Evolutionary conservation across 2,797 vertebrate species (phyloP).

Genomic region (Artibeus lituratus): DNA sequence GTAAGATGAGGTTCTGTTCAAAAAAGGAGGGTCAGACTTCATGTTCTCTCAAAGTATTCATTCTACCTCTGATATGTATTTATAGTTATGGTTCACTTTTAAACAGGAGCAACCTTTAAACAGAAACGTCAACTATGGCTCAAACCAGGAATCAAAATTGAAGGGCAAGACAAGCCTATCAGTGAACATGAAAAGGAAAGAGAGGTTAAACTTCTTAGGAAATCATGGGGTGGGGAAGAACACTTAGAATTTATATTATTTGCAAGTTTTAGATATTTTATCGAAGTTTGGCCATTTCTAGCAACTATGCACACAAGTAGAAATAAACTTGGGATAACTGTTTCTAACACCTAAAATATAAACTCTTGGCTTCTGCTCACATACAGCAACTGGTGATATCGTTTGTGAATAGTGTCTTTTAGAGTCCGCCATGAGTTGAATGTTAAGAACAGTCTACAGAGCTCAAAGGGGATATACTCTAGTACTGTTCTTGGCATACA

Average conservation of each 20-base stretch:
- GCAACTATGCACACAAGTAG: not conserved
- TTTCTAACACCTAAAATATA: not conserved
- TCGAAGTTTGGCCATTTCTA: slow-evolving; percentile 40
- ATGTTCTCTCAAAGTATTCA: not conserved
- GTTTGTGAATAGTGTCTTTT: not conserved
- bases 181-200: not conserved
- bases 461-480: not conserved
- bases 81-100: not conserved
- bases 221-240: not conserved
- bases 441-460: not conserved
- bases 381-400: not conserved
- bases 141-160: not conserved
- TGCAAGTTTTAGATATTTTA: slow-evolving; percentile 19
- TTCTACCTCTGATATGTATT: not conserved
- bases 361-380: not conserved
- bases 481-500: not conserved
- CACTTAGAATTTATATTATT: not conserved
- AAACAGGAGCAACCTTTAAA: slow-evolving; percentile 40
- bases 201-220: not conserved
- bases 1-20: slow-evolving; percentile 16
- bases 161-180: not conserved
- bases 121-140: slow-evolving; percentile 25
- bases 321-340: not conserved
- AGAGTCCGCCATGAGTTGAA: not conserved
- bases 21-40: not conserved